Evolutionary conservation across 2,888 invertebrate genomes (phyloP), one percentile per base, ranked within the genome.

Genomic region (Acleris laterana): DNA sequence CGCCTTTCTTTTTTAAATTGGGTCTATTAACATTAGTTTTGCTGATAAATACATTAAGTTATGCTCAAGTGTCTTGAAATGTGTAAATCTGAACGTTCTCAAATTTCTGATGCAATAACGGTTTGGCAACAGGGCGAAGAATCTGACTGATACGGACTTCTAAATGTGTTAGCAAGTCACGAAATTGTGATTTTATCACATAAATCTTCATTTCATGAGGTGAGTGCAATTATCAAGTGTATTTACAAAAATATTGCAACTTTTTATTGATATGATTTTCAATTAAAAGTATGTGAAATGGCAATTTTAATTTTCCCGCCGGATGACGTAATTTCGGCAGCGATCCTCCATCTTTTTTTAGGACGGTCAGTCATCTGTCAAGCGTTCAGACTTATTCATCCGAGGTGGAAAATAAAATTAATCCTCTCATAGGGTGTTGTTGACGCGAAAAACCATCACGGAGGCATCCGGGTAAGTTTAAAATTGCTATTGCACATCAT

Each of bases 401-500:
- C 71, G 75, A 74, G 77, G 85, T 82, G 88, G 75, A 77, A 82
- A 84, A 81, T 68, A 83, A 85, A 87, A 85, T 80, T 79, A 76
- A 70, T 70, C 75, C 70, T 68, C 75, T 70, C 64, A 88, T 85
- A 86, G 79, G 85, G 85, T 78, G 83, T 79, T 85, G 87, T 87
- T 77, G 75, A 73, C 77, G 68, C 69, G 77, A 78, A 81, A 84
- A 82, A 69, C 75, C 81, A 82, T 84, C 81, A 88, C 90, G 90
- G 90, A 87, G 86, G 91, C 90, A 89, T 91, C 92, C 92, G 92
- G 93, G 93, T 93, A 73, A 89, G 93, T 88, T 62, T 68, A 63
- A 57, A 73, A 71, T 72, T 73, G 70, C 71, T 70, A 68, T 74
- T 76, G 68, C 67, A 68, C 25, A 59, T 50, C 62, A 44, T 69